A percentile compares a stretch with the other conserved stretches of the same genome.
phyloP scores from a whole-genome alignment of 1,140 invertebrate species.

The Bathynomus jamesi region DNA sequence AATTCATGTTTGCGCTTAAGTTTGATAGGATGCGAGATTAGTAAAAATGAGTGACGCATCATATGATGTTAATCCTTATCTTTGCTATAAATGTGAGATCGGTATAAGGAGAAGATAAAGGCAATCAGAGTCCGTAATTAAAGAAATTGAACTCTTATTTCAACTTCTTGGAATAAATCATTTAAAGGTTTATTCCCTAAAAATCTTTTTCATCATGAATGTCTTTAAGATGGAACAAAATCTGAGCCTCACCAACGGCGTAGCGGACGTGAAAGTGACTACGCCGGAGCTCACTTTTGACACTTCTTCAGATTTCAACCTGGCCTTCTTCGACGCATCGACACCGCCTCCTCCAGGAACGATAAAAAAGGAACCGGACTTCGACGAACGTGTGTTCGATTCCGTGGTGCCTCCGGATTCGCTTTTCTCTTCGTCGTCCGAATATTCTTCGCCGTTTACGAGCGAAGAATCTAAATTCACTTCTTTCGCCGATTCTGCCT shows the following conservation, averaged over 20 bases:
- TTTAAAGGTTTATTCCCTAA: too few species aligned
- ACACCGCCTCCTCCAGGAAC: constrained; percentile 28
- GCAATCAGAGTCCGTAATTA: too few species aligned
- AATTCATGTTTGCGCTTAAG: too few species aligned
- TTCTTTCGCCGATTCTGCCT: constrained; percentile 54
- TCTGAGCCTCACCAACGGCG: constrained; percentile 26
- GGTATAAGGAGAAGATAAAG: too few species aligned
- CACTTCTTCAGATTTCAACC: constrained; percentile 64
- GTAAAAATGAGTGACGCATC: too few species aligned
- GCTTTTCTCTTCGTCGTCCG: constrained; percentile 43
- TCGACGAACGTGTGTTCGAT: constrained; percentile 17
- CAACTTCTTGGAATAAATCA: too few species aligned
- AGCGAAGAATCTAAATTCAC: constrained; percentile 49
- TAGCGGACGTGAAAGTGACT: constrained; percentile 48
- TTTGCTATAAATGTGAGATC: too few species aligned
- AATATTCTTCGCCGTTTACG: constrained; percentile 34
- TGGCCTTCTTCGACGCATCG: constrained; percentile 63
- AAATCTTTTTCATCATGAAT: constrained; percentile 27
- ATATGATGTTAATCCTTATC: too few species aligned
- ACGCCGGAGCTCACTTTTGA: constrained; percentile 61
- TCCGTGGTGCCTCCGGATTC: constrained; percentile 9
- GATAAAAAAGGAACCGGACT: constrained; percentile 20
- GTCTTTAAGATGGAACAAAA: constrained; percentile 39
- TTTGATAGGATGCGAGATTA: too few species aligned
- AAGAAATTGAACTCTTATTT: too few species aligned